Evolutionary conservation across 2,888 invertebrate species (phyloP).

Genomic region (Drosophila borealis): DNA sequence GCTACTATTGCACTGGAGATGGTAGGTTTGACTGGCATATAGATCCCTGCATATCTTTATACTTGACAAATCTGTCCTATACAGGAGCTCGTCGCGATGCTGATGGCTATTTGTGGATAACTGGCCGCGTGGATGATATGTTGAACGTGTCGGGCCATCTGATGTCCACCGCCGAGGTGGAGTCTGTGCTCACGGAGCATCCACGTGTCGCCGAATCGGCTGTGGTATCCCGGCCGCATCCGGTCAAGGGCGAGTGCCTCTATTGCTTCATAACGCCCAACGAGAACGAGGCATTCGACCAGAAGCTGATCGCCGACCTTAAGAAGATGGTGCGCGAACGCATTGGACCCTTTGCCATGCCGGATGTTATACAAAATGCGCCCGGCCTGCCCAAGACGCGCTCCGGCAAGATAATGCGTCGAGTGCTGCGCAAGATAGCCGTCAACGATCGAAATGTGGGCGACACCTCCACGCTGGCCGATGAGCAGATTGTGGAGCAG

Average conservation of each 20-base stretch:
- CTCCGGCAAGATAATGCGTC: slow-evolving; percentile 99
- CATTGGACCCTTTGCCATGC: slow-evolving; percentile 98
- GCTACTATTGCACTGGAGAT: slow-evolving; percentile 99
- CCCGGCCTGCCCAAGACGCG: slow-evolving; percentile 98
- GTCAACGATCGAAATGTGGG: slow-evolving; percentile 95
- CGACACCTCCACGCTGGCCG: slow-evolving; percentile 97
- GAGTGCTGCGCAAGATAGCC: slow-evolving; percentile 97
- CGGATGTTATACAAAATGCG: slow-evolving; percentile 97
- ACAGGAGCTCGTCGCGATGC: slow-evolving; percentile 95
- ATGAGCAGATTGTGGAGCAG: slow-evolving; percentile 93
- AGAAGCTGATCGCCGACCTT: slow-evolving; percentile 89
- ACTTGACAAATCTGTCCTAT: slow-evolving; percentile 34
- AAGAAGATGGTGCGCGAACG: slow-evolving; percentile 93
- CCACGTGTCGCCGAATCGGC: slow-evolving; percentile 95
- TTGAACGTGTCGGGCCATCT: slow-evolving; percentile 99
- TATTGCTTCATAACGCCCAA: slow-evolving; percentile 98
- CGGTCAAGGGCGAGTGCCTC: slow-evolving; percentile 97
- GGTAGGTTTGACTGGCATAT: slow-evolving; percentile 87
- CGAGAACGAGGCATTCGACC: slow-evolving; percentile 89
- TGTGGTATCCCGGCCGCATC: slow-evolving; percentile 97
- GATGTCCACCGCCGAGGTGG: slow-evolving; percentile 98
- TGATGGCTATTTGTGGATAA: slow-evolving; percentile 98
- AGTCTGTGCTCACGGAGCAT: slow-evolving; percentile 92
- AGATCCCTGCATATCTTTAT: no score
- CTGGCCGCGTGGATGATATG: slow-evolving; percentile 99